Conservation (phyloP, 2,888 invertebrate species). For the Diplolepis rosae region DNA sequence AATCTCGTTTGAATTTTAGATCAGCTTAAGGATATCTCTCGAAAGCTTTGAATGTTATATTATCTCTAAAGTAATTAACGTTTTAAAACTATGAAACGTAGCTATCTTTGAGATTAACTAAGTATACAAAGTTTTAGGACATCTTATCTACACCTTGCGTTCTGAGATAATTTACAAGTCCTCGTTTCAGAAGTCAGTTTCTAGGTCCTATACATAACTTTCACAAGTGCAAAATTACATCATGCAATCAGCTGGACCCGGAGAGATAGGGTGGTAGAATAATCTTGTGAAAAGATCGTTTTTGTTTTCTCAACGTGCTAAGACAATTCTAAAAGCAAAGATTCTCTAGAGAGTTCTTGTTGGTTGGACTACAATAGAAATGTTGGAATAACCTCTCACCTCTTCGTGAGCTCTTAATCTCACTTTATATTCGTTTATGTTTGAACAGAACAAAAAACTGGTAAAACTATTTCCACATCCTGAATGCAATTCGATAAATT, state of each 20-base stretch:
- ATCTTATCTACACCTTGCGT: neutral
- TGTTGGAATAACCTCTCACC: constrained; percentile 26
- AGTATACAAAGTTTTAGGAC: neutral
- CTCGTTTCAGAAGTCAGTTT: constrained; percentile 4
- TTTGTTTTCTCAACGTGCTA: constrained; percentile 1
- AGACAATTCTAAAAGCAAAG: constrained; percentile 34
- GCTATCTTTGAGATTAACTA: neutral
- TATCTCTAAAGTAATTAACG: neutral
- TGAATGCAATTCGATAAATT: neutral
- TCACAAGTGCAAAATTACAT: constrained; percentile 36
- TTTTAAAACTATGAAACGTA: neutral
- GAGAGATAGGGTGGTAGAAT: constrained; percentile 9
- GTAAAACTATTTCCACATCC: constrained; percentile 28
- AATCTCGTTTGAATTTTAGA: too few species aligned
- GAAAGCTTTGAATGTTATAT: too few species aligned
- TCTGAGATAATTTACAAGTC: constrained; percentile 1
- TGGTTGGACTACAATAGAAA: constrained; percentile 34
- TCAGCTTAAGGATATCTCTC: too few species aligned
- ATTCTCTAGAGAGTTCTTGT: constrained; percentile 35
- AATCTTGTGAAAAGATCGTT: neutral
- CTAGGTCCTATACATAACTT: neutral
- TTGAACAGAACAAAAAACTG: constrained; percentile 27
- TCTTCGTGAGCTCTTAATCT: neutral
- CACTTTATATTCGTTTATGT: neutral
- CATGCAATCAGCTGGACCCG: constrained; percentile 42